Percentiles rank a stretch among this genome's conserved stretches.
Evolutionary conservation across 2,888 invertebrate species (phyloP).

Genomic region (Augiades crinisus): DNA sequence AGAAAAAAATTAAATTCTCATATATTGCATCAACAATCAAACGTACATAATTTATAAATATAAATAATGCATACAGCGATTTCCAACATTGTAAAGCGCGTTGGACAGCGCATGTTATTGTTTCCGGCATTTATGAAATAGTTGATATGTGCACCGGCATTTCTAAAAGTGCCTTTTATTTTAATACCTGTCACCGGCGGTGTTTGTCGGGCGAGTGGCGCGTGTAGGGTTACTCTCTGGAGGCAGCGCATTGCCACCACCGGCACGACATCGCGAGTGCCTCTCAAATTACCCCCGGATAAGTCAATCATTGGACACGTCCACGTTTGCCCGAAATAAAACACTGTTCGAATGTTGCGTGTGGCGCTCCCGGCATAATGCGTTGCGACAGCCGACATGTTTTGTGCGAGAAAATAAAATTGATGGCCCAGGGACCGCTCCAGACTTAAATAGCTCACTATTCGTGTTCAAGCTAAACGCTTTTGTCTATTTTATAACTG

Average conservation of each 20-base stretch:
- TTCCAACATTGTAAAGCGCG: neutral
- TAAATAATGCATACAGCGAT: too few species aligned
- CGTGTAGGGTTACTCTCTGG: constrained; percentile 59
- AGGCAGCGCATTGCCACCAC: constrained; percentile 41
- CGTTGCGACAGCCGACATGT: constrained; percentile 79
- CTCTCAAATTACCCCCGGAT: constrained; percentile 80
- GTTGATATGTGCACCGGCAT: constrained; percentile 35
- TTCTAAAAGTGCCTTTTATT: constrained; percentile 43
- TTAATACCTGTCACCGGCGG: constrained; percentile 59
- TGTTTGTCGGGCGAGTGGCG: constrained; percentile 27
- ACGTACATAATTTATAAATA: too few species aligned
- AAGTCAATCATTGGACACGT: constrained; percentile 80
- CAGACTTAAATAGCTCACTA: constrained; percentile 75
- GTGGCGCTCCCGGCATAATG: constrained; percentile 73
- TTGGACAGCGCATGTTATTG: constrained; percentile 18
- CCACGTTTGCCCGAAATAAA: constrained; percentile 72
- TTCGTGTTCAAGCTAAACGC: constrained; percentile 73
- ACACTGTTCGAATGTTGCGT: constrained; percentile 73
- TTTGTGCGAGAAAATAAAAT: constrained; percentile 81
- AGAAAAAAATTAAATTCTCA: too few species aligned
- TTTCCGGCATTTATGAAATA: constrained; percentile 33
- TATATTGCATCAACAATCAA: too few species aligned
- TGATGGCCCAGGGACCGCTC: constrained; percentile 70
- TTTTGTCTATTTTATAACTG: constrained; percentile 77
- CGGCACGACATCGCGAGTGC: constrained; percentile 49